Percentiles rank a stretch among this genome's conserved stretches.
Conservation (phyloP, 2,113 vertebrate species). For the Triplophysa rosa region DNA sequence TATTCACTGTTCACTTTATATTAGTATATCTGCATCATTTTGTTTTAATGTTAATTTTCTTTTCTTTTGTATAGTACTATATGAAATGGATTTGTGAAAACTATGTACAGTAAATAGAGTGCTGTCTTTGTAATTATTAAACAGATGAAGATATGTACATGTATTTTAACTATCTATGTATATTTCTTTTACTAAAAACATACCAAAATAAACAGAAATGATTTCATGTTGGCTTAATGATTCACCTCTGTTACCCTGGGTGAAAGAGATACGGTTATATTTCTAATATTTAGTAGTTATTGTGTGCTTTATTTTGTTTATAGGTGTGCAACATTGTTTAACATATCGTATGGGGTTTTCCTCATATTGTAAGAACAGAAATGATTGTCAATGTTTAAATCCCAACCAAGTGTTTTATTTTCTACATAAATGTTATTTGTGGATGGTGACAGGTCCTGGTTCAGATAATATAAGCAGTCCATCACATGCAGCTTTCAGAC, state of each 20-base stretch:
- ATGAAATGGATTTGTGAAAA: conserved; percentile 33
- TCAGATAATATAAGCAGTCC: no score
- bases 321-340: no score
- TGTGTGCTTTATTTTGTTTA: no score
- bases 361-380: not conserved
- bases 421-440: no score
- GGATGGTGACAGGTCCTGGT: no score
- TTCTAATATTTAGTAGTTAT: no score
- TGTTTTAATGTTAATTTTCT: conserved; percentile 20
- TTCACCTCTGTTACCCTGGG: not conserved
- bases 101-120: conserved; percentile 43
- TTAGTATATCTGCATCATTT: conserved; percentile 4
- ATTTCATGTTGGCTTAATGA: not conserved
- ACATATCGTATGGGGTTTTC: no score
- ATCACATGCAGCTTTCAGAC: no score
- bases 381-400: not conserved
- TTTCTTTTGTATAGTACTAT: conserved; percentile 21
- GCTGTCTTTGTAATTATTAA: conserved; percentile 50
- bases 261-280: not conserved
- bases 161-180: conserved; percentile 42
- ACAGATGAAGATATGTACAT: conserved; percentile 38
- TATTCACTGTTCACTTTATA: conserved; percentile 53
- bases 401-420: not conserved
- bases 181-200: conserved; percentile 37
- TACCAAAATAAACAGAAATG: conserved; percentile 6